A percentile compares a stretch with the other conserved stretches of the same genome.
Evolutionary conservation across 2,113 vertebrate genomes (phyloP).

Genomic region (Proterorhinus semilunaris): DNA sequence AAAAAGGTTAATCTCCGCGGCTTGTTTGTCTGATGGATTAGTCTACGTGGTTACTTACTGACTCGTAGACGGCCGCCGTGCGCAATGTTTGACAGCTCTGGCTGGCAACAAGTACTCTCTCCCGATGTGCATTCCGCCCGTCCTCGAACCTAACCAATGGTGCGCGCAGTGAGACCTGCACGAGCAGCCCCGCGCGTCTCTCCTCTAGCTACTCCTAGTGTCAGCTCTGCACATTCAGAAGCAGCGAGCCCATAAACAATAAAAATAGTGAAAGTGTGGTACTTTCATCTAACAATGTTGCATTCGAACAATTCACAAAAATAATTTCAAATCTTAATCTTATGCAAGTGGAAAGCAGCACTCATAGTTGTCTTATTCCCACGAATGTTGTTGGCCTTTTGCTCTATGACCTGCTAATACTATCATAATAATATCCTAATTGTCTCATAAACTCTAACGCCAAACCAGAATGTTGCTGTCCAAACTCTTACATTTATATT

Average conservation of each 20-base stretch:
- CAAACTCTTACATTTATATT: too few species aligned
- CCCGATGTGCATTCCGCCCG: constrained; percentile 40
- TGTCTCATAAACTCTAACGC: neutral
- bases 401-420: neutral
- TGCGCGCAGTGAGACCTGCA: constrained; percentile 46
- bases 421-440: neutral
- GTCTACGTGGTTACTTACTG: constrained; percentile 42
- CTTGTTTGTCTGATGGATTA: constrained; percentile 63
- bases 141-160: constrained; percentile 39
- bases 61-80: constrained; percentile 53
- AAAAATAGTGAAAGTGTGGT: neutral
- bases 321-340: too few species aligned
- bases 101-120: constrained; percentile 72
- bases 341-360: too few species aligned
- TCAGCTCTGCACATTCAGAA: constrained; percentile 12
- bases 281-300: too few species aligned
- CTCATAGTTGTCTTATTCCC: neutral
- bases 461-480: too few species aligned
- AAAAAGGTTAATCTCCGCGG: constrained; percentile 50
- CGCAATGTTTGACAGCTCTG: constrained; percentile 69
- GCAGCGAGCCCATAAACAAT: constrained; percentile 4
- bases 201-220: constrained; percentile 16
- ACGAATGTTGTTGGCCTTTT: neutral
- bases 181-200: constrained; percentile 5
- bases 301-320: too few species aligned